Evolutionary conservation across 2,888 invertebrate genomes (phyloP), one percentile per base, ranked within the genome.

Genomic region (Drosophila prostipennis): DNA sequence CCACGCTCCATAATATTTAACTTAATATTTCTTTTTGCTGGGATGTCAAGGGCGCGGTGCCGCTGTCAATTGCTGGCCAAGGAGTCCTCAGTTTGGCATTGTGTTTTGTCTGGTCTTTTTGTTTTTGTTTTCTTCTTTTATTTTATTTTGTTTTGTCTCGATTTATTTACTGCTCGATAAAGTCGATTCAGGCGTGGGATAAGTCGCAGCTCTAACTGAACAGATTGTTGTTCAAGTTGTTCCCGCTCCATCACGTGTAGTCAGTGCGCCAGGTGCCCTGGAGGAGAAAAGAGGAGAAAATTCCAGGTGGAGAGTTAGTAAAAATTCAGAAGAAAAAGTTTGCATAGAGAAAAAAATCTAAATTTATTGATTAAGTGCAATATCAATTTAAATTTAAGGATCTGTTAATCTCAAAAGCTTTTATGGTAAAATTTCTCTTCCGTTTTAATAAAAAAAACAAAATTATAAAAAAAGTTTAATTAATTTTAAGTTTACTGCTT

Each of bases 201-300:
- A 19, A 34, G 34, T 52, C 68, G 39, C 55, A 54, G 48, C 55
- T 76, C 83, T 91, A 92, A 87, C 91, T 92, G 90, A 92, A 92
- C 89, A 92, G 90, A 87, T 92, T 92, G 85, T 91, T 91, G 90
- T 91, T 92, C 89, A 92, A 86, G 83, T 91, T 91, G 86, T 91
- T 92, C 80, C 91, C 91, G 86, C 91, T 92, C 92, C 95, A 96
- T 97, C 97, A 97, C 96, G 97, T 96, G 93, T 97, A 97, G 93
- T 97, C 97, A 90, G 96, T 96, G 93, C 97, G 95, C 97, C 97
- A 97, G 91, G 97, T 96, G 92, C 96, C 95, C 97, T 97, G 92
- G 90, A 90, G 29, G 1, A 85, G 32, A 72, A 56, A 39, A 46
- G 14, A 34, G 68, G 39, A 59, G 43, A 59, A 23, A 63, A 37